Evolutionary conservation across 92 coral and sea anemone genomes (phyloP).

Genomic region (Phenganax marumi): DNA sequence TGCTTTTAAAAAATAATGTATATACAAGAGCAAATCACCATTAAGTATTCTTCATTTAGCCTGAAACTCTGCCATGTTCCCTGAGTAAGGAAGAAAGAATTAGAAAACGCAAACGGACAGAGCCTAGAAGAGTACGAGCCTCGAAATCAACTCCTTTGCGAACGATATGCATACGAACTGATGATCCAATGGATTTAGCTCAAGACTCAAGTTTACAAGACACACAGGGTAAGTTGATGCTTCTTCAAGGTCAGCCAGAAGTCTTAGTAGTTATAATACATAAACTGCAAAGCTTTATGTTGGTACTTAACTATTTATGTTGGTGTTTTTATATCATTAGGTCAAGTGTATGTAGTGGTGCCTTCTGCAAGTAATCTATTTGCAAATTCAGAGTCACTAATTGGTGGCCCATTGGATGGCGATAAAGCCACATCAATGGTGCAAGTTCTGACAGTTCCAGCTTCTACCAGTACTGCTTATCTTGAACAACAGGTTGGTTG

Average conservation of each 20-base stretch:
- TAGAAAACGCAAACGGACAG: slow-evolving; percentile 33
- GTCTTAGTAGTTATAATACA: not conserved
- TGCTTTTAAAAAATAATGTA: not conserved
- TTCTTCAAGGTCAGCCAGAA: not conserved
- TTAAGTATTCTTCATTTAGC: not conserved
- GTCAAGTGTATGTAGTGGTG: slow-evolving; percentile 39
- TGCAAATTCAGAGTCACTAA: slow-evolving; percentile 24
- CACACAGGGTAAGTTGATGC: slow-evolving; percentile 10
- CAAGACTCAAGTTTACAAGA: slow-evolving; percentile 11
- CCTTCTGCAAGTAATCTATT: slow-evolving; percentile 26
- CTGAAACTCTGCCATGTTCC: not conserved
- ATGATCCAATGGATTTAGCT: slow-evolving; percentile 16
- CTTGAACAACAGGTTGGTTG: slow-evolving; percentile 31
- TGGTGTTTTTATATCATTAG: not conserved
- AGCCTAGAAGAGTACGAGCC: slow-evolving; percentile 37
- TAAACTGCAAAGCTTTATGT: not conserved
- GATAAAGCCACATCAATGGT: slow-evolving; percentile 38
- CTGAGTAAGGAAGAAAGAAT: slow-evolving; percentile 29
- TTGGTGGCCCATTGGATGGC: not conserved
- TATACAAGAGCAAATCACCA: not conserved
- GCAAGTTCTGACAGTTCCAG: slow-evolving; percentile 35
- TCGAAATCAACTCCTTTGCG: not conserved
- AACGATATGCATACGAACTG: slow-evolving; percentile 32
- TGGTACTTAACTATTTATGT: not conserved
- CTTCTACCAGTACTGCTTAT: not conserved